Evolutionary conservation across 2,888 invertebrate species (phyloP).

Genomic region (Tinea pellionella): DNA sequence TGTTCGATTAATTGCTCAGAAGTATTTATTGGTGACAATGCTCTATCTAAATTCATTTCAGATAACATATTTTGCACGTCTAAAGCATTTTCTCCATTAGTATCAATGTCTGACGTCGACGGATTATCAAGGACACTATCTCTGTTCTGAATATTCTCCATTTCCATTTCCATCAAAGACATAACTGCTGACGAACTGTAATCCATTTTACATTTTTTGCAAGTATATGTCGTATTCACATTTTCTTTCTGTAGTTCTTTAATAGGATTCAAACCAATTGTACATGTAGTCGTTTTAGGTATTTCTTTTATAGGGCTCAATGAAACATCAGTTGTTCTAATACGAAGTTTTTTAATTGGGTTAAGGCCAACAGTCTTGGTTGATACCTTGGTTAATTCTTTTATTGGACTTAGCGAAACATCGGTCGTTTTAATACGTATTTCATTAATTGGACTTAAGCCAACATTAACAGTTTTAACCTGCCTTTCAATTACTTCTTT

Average conservation of each 20-base stretch:
- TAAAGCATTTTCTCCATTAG: no score
- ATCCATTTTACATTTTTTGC: not conserved
- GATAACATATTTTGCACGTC: not conserved
- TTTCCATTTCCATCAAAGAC: not conserved
- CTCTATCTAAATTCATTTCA: not conserved
- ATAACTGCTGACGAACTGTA: not conserved
- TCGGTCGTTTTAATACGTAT: not conserved
- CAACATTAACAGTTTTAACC: not conserved
- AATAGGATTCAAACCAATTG: not conserved
- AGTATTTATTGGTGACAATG: not conserved
- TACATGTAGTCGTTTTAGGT: not conserved
- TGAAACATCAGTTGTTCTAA: not conserved
- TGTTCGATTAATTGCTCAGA: no score
- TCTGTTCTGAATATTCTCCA: no score
- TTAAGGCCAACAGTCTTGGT: no score
- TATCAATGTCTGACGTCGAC: no score
- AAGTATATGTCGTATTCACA: not conserved
- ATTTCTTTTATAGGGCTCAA: not conserved
- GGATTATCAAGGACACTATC: no score
- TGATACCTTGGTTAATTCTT: not conserved
- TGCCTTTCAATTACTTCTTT: not conserved
- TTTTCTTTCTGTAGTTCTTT: not conserved
- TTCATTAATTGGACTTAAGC: not conserved
- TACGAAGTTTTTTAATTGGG: not conserved
- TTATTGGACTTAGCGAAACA: not conserved